Base-by-base conservation (phyloP, 2,888 invertebrate genomes). In the Nomada ruficornis region DNA sequence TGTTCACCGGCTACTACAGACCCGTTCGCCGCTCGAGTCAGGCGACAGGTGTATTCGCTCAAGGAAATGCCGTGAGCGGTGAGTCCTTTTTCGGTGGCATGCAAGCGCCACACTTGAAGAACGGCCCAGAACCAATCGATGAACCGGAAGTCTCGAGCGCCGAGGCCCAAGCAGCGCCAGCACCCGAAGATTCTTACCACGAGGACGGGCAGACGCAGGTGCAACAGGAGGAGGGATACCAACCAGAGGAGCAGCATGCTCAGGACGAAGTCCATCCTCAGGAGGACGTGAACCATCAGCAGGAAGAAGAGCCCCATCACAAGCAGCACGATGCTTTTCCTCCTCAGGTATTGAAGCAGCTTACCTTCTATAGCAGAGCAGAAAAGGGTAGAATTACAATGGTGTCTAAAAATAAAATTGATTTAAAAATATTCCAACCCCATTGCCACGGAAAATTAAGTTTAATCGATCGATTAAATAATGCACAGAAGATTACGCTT, bases 1-100 rank as follows among this genome's bases (percentile, higher is more conserved):
- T 93, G 92, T 91, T 93, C 77, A 91, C 92, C 44, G 91, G 93
- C 2, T 93, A 91, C 74, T 93, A 93, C 60, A 88, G 90, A 60
- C 93, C 93, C 10, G 82, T 87, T 1, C 90, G 91, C 9, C 89
- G 89, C 1, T 78, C 91, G 4, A 67, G 85, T 15, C 91, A 91
- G 50, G 91, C 91, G 0, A 89, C 91, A 4, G 92, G 92, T 0
- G 90, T 93, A 2, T 93, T 91, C 73, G 91, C 93, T 0, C 93
- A 93, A 73, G 93, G 93, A n/a, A 92, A 91, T 44, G 87, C 93
- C 0, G 91, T 93, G 3, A 91, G 92, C 57, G 93, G 93, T 11
- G 89, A 90, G 23, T 77, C 91, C 11, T 92, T 91, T 64, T 86
- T 93, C 52, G 87, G 87, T 15, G 90, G 85, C 42, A 64, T 83